These are phyloP conservation scores for Melipona beecheii DNA, from an alignment of 2,888 invertebrate species.

Conservation along the genomic window DNA sequence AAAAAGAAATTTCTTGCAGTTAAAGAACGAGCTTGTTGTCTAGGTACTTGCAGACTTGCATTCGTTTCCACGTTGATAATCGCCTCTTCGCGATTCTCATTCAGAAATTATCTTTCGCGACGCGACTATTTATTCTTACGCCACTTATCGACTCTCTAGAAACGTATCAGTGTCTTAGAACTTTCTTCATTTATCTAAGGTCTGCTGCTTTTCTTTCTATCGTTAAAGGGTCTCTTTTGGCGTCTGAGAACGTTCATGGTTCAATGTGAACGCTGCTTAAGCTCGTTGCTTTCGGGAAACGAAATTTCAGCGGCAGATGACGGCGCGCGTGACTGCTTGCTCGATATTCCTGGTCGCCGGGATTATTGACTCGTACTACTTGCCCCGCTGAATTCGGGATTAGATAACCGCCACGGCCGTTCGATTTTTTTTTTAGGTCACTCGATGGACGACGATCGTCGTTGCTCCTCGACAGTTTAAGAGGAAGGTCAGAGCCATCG, in stretches of 20 bases:
- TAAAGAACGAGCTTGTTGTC: too few relatives aligned
- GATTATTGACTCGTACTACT: slow-evolving; percentile 42
- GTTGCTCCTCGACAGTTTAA: neutral
- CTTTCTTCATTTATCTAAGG: neutral
- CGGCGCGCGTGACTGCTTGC: neutral
- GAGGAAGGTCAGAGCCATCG: neutral
- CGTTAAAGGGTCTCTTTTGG: neutral
- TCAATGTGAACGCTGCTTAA: slow-evolving; percentile 15
- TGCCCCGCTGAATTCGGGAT: neutral
- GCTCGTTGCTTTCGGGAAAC: slow-evolving; percentile 3
- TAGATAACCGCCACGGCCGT: neutral
- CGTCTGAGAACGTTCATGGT: neutral
- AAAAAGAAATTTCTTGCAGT: neutral
- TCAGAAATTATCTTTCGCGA: neutral
- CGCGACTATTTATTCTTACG: too few relatives aligned
- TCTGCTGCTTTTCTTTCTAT: neutral
- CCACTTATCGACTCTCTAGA: slow-evolving; percentile 6
- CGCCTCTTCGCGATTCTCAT: too few relatives aligned
- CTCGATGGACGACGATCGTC: neutral
- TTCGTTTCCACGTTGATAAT: neutral
- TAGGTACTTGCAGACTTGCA: too few relatives aligned
- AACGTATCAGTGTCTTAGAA: neutral
- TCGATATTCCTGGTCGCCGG: neutral
- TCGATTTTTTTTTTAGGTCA: neutral
- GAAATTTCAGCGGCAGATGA: slow-evolving; percentile 27